Evolutionary conservation across 2,113 vertebrate species (phyloP).

Genomic region (Hypocryptadius cinnamomeus): DNA sequence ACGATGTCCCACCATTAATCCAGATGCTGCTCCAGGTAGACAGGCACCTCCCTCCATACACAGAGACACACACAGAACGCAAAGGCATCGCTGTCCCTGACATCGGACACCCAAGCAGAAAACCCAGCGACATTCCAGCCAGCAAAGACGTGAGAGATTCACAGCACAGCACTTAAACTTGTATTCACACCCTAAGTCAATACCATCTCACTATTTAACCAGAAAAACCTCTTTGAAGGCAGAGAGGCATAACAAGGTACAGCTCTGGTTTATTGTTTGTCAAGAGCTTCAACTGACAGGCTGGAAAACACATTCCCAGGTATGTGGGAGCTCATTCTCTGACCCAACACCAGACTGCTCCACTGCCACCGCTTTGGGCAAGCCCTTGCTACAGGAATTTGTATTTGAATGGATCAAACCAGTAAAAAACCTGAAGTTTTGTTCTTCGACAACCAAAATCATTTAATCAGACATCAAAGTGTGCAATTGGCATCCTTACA

Average conservation of each 20-base stretch:
- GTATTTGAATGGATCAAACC: background rate
- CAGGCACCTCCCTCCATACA: background rate
- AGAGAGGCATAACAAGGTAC: background rate
- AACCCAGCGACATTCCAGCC: background rate
- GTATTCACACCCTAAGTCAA: background rate
- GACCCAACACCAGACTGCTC: background rate
- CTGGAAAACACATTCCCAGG: background rate
- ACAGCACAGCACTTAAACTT: background rate
- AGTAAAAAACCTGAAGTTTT: background rate
- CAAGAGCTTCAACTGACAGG: background rate
- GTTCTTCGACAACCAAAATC: background rate
- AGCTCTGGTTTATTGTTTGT: background rate
- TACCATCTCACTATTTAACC: background rate
- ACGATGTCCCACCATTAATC: background rate
- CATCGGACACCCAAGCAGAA: background rate
- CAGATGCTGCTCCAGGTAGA: background rate
- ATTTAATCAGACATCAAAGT: background rate
- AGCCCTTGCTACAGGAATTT: background rate
- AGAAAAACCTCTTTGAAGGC: background rate
- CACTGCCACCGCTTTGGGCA: rapidly evolving
- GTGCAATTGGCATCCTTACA: rapidly evolving
- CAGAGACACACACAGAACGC: rapidly evolving
- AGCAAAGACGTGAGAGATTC: background rate
- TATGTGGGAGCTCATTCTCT: background rate
- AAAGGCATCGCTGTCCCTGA: background rate